phyloP scores from a whole-genome alignment of 2,888 invertebrate genomes.

The Ernsta delagoae region DNA sequence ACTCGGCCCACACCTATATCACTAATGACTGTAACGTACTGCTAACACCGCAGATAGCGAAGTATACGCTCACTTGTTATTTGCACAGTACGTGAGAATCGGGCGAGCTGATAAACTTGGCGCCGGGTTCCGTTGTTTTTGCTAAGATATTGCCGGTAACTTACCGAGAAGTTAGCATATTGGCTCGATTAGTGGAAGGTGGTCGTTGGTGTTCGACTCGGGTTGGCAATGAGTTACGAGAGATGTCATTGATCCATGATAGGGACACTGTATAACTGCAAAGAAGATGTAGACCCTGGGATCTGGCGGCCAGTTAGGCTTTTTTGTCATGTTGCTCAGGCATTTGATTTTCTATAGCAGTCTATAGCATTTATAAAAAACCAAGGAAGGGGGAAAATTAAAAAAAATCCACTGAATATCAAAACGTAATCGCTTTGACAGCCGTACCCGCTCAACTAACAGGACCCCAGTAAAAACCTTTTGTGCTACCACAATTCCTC shows the following conservation, averaged over 20 bases:
- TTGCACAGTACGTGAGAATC: conserved; percentile 29
- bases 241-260: not conserved
- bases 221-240: not conserved
- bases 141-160: conserved; percentile 19
- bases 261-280: no score
- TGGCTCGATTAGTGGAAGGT: not conserved
- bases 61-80: conserved; percentile 40
- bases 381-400: no score
- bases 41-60: conserved; percentile 50
- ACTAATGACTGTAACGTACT: conserved; percentile 65
- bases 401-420: not conserved
- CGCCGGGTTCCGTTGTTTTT: conserved; percentile 24
- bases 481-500: conserved; percentile 8
- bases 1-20: conserved; percentile 65
- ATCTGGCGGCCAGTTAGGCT: no score
- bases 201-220: no score
- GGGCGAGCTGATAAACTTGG: conserved; percentile 20
- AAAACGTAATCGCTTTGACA: no score
- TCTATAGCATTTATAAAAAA: no score
- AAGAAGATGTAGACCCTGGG: no score
- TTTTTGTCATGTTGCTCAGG: no score
- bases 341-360: no score
- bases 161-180: conserved; percentile 3
- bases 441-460: conserved; percentile 1
- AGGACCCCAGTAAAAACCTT: conserved; percentile 7